Base-by-base conservation (phyloP, 1,140 invertebrate genomes). In the Araneus ventricosus region DNA sequence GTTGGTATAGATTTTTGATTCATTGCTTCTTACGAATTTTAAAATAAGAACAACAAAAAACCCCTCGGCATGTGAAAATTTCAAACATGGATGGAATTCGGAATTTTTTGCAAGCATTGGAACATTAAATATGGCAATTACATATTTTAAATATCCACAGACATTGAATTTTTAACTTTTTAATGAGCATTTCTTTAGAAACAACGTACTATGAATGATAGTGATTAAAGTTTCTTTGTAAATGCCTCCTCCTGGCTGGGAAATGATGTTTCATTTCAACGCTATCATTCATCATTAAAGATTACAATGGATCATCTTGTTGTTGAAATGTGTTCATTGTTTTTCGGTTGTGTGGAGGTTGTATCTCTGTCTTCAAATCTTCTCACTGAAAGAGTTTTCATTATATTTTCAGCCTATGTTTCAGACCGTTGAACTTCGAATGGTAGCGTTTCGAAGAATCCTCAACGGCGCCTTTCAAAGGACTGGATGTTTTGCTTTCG, bases 321-420 rank as follows among this genome's bases (percentile, higher is more conserved):
- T 39, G 24, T 52, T 84, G 27, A 45, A 84, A 84, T 84, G n/a
- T 27, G 45, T n/a, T 52, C n/a, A 41, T 84, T 84, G 80, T 84
- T 84, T 67, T 75, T 20, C 34, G 34, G 20, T 75, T 75, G 30
- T 37, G 34, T 4, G 30, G 27, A 27, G n/a, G 37, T 45, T n/a
- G 37, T 79, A 8, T 27, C 24, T 45, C 41, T 84, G 39, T 84
- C 39, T 27, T 10, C 24, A 45, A 45, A 45, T 37, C 70, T 34
- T 17, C 0, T 5, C 20, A 4, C 70, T 37, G 34, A 34, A 37
- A 37, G 17, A 1, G 30, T 37, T 63, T 30, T 75, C 70, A 75
- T 75, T 75, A 75, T 22, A 27, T 75, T 75, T 75, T 75, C 70
- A 37, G 37, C 70, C 4, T 17, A 5, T 34, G 70, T 20, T 6